Base-by-base conservation (phyloP, 64 coral and sea anemone genomes). In the Dendronephthya gigantea region DNA sequence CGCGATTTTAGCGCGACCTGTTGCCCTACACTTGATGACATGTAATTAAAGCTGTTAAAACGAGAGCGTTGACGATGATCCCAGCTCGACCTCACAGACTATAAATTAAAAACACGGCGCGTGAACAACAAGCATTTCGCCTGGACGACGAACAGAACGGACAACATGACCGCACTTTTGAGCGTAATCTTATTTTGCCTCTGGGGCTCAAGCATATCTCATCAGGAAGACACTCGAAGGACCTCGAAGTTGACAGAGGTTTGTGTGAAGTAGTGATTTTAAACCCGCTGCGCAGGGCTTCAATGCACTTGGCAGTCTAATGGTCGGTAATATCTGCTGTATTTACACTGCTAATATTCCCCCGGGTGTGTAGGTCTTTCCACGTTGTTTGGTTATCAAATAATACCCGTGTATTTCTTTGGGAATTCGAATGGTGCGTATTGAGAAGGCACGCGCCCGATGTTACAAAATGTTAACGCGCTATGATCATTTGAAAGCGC, bases 31-130 rank as follows among this genome's bases (percentile, higher is more conserved):
- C 55, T 62, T 62, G 55, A 62, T 62, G 55, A 62, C 55, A 62
- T 62, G 55, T 62, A 62, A 62, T 62, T 62, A 62, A 62, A 62
- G 55, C 55, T 62, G 55, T 62, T 62, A 62, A 62, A 27, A 62
- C 17, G 16, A 62, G 55, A 62, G 55, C 55, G 25, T n/a, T 27
- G 25, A 62, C 25, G 19, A 22, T 19, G 55, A 45, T 45, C 41
- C 41, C 41, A 45, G 41, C 41, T 45, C 55, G 16, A 62, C 55
- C 55, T 19, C 55, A n/a, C 55, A 62, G 55, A 27, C 6, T 62
- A 62, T 62, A 62, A 62, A 62, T 62, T 62, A 62, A 27, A 62
- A 62, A 19, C 19, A 62, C 55, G 19, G 6, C 19, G 25, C 55
- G 19, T 23, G 2, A 62, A 1, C 55, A 62, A 23, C 55, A n/a